These are phyloP conservation scores for Urophycis tenuis DNA, from an alignment of 2,797 vertebrate genomes.

Conservation along the genomic window DNA sequence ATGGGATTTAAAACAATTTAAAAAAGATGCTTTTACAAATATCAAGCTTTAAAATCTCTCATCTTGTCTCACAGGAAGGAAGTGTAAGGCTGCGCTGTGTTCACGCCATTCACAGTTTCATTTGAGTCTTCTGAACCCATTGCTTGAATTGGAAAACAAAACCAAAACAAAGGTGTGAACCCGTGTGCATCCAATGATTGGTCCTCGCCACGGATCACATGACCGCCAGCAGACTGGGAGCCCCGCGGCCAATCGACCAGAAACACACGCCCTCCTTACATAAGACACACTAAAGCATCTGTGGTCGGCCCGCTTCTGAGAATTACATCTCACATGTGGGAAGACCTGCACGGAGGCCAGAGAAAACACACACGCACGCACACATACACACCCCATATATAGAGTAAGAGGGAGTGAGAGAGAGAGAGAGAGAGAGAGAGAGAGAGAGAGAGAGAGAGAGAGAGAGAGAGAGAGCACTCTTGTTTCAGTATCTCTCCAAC, in stretches of 20 bases:
- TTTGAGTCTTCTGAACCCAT: background rate
- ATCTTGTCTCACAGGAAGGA: background rate
- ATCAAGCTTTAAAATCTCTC: background rate
- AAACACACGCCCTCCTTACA: background rate
- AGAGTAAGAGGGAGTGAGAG: background rate
- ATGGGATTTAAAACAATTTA: background rate
- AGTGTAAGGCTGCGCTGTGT: background rate
- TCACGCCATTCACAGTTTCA: background rate
- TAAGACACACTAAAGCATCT: slow-evolving; percentile 14
- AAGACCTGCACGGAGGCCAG: slow-evolving; percentile 9
- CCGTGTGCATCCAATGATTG: background rate
- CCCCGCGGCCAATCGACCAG: background rate
- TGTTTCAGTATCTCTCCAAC: background rate
- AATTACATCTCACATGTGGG: background rate
- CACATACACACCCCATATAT: no score
- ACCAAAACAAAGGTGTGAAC: background rate
- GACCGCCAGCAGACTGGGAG: background rate
- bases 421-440: background rate
- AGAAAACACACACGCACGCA: slow-evolving; percentile 9
- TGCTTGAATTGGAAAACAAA: no score
- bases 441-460: no score
- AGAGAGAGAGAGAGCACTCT: background rate
- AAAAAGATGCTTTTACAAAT: background rate
- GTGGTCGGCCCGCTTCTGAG: background rate
- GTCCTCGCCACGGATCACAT: background rate